Evolutionary conservation across 2,113 vertebrate species (phyloP).

Genomic region (Isichthys henryi): DNA sequence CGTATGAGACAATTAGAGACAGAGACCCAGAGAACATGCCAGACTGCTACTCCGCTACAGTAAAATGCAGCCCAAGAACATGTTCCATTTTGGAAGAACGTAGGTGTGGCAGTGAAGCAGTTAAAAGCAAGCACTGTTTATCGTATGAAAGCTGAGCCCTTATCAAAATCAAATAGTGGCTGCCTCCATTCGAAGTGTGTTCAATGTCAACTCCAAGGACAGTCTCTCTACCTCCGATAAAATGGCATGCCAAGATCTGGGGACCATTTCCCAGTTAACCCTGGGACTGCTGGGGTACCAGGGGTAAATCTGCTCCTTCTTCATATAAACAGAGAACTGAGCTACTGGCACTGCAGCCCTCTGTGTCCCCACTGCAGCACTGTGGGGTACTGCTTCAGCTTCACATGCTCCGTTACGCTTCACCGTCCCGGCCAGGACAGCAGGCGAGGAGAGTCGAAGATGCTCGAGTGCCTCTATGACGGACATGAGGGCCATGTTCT

Average conservation of each 20-base stretch:
- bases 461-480: not conserved
- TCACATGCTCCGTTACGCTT: not conserved
- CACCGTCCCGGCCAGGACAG: not conserved
- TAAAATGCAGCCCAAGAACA: not conserved
- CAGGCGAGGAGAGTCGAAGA: too few relatives aligned
- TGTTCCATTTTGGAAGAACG: not conserved
- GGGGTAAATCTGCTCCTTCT: not conserved
- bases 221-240: conserved; percentile 22
- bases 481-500: not conserved
- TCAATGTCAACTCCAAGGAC: conserved; percentile 39
- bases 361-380: not conserved
- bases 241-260: conserved; percentile 23
- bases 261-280: conserved; percentile 25
- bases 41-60: not conserved
- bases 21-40: not conserved
- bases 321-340: not conserved
- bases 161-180: conserved; percentile 29
- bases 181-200: conserved; percentile 21
- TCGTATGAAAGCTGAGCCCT: conserved; percentile 15
- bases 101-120: not conserved
- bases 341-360: not conserved
- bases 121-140: conserved; percentile 15
- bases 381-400: not conserved
- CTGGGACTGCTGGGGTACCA: conserved; percentile 3
- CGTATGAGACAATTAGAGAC: not conserved